Conservation (phyloP, 2,797 vertebrate species). For the Neosilurus hyrtlii region DNA sequence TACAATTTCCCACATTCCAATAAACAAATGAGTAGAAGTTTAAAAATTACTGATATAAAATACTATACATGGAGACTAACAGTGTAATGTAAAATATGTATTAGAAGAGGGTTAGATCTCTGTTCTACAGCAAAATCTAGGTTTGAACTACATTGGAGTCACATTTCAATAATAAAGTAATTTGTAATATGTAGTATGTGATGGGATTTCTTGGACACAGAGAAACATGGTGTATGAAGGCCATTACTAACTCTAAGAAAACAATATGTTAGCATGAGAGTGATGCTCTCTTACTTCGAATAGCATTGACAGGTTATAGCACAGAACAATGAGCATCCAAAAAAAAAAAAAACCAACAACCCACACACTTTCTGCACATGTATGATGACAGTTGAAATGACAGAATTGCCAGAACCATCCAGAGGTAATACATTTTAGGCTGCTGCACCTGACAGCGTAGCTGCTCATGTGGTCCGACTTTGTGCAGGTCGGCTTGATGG, state of each 20-base stretch:
- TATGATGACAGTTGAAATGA: not conserved
- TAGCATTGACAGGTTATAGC: not conserved
- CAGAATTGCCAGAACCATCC: constrained; percentile 2
- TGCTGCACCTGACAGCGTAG: not conserved
- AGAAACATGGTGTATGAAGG: not conserved
- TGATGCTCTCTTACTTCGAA: not conserved
- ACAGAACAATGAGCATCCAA: not conserved
- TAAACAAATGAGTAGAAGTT: too few species aligned
- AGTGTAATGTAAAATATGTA: too few species aligned
- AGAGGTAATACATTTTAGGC: not conserved
- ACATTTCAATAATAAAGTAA: not conserved
- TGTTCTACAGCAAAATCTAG: too few species aligned
- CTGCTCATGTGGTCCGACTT: not conserved
- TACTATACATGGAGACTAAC: too few species aligned
- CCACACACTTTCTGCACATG: not conserved
- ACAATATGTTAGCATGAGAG: not conserved
- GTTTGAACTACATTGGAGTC: too few species aligned
- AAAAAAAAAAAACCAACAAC: not conserved
- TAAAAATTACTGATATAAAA: not conserved
- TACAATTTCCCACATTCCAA: too few species aligned
- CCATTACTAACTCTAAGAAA: not conserved
- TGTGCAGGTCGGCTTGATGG: not conserved
- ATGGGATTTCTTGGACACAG: not conserved
- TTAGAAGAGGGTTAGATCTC: too few species aligned
- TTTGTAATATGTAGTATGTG: not conserved